Base-by-base conservation (phyloP, 2,888 invertebrate genomes). In the Xanthostigma xanthostigma region DNA sequence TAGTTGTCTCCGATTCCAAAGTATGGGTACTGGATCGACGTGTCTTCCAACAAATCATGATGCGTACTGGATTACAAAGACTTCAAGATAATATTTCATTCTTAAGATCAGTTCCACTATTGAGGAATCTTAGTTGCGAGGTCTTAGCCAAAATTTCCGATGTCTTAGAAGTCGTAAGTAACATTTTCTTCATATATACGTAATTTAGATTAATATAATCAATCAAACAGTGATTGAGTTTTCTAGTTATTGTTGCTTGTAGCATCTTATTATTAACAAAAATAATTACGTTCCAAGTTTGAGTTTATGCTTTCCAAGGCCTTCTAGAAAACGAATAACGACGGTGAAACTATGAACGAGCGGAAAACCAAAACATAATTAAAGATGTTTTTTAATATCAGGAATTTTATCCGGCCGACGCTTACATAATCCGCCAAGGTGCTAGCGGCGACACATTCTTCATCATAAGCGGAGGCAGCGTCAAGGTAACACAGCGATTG, bases 21-120 rank as follows among this genome's bases (percentile, higher is more conserved):
- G 74, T 81, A 50, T 84, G 83, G 83, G 78, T 78, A 35, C 65
- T 84, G 58, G 81, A 83, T 59, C 64, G 82, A 45, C 67, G 74
- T 52, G 75, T 78, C 11, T 84, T 81, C 65, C 81, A 83, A 61
- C 72, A 76, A 53, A 81, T 82, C 34, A 83, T 83, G 81, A 78
- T 81, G 68, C 71, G 78, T 51, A 79, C 81, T 0, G 82, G 81
- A 8, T 64, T 80, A 50, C 78, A 81, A 59, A 65, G 79, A 52
- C 69, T 79, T 46, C 75, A 80, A 57, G 81, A 81, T 61, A 76
- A 81, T 56, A 73, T 82, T 50, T 71, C 73, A 53, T 82, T 82
- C 63, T 67, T 84, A 12, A 69, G 72, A 58, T 79, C 78, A 53
- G 79, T 81, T 45, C 76, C 78, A 36, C 64, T 80, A 43, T 63